Conservation (phyloP, 2,888 invertebrate genomes). For the Drosophila prostipennis region DNA sequence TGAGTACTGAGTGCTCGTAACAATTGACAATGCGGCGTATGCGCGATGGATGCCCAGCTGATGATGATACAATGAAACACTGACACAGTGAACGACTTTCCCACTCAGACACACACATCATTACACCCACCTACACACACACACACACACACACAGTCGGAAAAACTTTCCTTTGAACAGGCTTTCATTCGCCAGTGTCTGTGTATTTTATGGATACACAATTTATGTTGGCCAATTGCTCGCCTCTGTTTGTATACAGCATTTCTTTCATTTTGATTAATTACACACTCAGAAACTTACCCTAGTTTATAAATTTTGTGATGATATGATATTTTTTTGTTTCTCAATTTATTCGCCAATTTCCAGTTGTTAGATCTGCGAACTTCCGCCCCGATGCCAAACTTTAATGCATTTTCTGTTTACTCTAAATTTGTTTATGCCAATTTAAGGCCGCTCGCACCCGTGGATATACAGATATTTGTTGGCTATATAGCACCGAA, state of each 20-base stretch:
- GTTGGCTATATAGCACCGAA: conserved; percentile 16
- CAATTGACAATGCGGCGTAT: conserved; percentile 74
- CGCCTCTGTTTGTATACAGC: conserved; percentile 56
- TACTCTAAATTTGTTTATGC: conserved; percentile 20
- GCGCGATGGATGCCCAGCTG: conserved; percentile 71
- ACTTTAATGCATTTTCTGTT: conserved; percentile 14
- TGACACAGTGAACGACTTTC: conserved; percentile 78
- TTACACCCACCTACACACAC: conserved; percentile 22
- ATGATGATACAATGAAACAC: conserved; percentile 66
- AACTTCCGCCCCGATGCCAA: conserved; percentile 16
- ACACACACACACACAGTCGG: conserved; percentile 8
- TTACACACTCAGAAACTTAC: conserved; percentile 43
- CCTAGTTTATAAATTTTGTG: conserved; percentile 44
- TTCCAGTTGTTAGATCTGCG: conserved; percentile 1
- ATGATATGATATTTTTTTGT: background rate
- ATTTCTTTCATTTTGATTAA: conserved; percentile 23
- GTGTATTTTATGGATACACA: conserved; percentile 70
- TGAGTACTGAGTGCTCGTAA: conserved; percentile 42
- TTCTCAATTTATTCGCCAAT: background rate
- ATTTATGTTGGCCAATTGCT: conserved; percentile 70
- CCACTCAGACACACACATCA: conserved; percentile 21
- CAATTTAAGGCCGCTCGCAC: conserved; percentile 25
- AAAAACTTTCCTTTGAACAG: conserved; percentile 48
- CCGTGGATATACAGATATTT: conserved; percentile 11
- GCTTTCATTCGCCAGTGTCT: conserved; percentile 31